These are phyloP conservation scores for Ornithoptera priamus DNA, from an alignment of 2,888 invertebrate genomes.

Conservation along the genomic window DNA sequence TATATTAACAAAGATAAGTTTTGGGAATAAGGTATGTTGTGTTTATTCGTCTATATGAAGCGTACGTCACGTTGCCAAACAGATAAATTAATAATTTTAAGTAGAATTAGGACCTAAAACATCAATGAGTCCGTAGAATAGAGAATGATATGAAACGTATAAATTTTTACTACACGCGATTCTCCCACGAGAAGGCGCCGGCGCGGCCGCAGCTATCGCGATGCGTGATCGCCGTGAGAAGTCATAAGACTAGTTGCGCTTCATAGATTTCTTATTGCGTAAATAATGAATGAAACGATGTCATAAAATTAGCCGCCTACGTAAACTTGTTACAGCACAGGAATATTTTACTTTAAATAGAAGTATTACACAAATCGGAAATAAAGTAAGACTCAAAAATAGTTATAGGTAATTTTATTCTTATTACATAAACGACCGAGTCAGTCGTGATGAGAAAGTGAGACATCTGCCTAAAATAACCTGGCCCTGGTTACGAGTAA, in stretches of 20 bases:
- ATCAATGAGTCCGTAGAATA: slow-evolving; percentile 13
- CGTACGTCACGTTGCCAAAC: too few species aligned
- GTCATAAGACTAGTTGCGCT: slow-evolving; percentile 58
- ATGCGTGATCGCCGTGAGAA: slow-evolving; percentile 74
- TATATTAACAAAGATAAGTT: too few species aligned
- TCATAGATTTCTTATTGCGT: slow-evolving; percentile 47
- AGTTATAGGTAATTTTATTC: too few species aligned
- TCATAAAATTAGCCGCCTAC: slow-evolving; percentile 30
- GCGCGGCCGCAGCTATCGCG: slow-evolving; percentile 41
- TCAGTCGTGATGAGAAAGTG: too few species aligned
- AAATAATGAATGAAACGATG: slow-evolving; percentile 21
- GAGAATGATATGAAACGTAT: slow-evolving; percentile 4
- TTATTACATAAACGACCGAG: too few species aligned
- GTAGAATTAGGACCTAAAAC: background rate
- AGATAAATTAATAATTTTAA: background rate
- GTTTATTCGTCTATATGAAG: too few species aligned
- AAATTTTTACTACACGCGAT: slow-evolving; percentile 27
- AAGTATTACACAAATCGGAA: background rate
- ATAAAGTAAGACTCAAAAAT: too few species aligned
- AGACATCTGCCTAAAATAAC: too few species aligned
- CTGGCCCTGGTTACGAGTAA: too few species aligned
- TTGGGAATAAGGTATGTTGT: too few species aligned
- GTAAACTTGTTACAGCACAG: slow-evolving; percentile 21
- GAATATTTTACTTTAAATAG: background rate
- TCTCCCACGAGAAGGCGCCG: slow-evolving; percentile 58